A percentile compares a stretch with the other conserved stretches of the same genome.
These are phyloP conservation scores for Novumbra hubbsi DNA, from an alignment of 2,797 vertebrate species.

Conservation along the genomic window DNA sequence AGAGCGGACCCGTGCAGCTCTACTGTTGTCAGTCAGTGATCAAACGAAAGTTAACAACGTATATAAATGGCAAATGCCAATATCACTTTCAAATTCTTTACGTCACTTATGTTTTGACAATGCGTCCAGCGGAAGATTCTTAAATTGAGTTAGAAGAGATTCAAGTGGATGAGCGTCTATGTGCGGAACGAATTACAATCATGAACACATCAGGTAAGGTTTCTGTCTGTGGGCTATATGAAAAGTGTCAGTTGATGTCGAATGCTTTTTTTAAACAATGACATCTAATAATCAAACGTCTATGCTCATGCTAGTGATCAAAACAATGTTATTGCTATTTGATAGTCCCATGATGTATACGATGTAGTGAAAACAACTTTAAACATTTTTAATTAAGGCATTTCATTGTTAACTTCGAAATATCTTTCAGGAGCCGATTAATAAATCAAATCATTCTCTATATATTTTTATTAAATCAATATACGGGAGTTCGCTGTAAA, in stretches of 20 bases:
- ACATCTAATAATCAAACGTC: background rate
- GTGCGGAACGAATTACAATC: slow-evolving; percentile 16
- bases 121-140: slow-evolving; percentile 3
- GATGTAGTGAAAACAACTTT: too few relatives aligned
- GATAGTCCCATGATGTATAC: too few relatives aligned
- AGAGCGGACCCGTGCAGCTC: background rate
- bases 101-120: background rate
- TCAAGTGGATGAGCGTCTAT: background rate
- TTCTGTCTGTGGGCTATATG: background rate
- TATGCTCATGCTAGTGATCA: too few relatives aligned
- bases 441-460: too few relatives aligned
- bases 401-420: too few relatives aligned
- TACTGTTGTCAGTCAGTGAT: background rate
- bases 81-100: background rate
- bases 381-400: too few relatives aligned
- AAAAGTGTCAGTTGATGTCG: background rate
- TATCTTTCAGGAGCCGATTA: too few relatives aligned
- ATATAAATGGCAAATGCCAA: background rate
- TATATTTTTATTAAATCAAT: too few relatives aligned
- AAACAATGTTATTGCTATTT: too few relatives aligned
- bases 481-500: too few relatives aligned
- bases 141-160: slow-evolving; percentile 2
- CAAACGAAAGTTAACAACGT: background rate
- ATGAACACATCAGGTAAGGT: slow-evolving; percentile 60
- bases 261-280: background rate